These are phyloP conservation scores for Drosophila biarmipes DNA, from an alignment of 1,140 invertebrate genomes.

Conservation along the genomic window DNA sequence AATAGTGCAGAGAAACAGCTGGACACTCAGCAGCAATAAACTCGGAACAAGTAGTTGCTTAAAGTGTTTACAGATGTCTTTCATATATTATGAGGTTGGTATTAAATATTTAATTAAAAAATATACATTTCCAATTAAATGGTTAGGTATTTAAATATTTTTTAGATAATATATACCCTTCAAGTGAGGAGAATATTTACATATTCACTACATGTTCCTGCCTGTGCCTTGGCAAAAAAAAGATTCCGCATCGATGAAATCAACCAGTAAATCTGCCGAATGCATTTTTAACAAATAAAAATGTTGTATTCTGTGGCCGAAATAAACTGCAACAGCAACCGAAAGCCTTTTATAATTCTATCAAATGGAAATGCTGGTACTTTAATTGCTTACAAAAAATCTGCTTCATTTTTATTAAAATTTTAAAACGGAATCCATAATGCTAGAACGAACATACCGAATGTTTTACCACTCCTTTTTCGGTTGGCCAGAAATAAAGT, in stretches of 20 bases:
- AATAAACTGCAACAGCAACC: constrained; percentile 9
- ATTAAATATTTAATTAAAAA: too few species aligned
- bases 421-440: constrained; percentile 20
- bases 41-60: background rate
- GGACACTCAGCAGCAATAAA: constrained; percentile 5
- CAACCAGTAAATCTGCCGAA: constrained; percentile 43
- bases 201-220: background rate
- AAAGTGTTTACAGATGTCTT: background rate
- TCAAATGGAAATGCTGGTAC: constrained; percentile 50
- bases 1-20: constrained; percentile 3
- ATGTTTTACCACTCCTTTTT: background rate
- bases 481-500: background rate
- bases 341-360: constrained; percentile 45
- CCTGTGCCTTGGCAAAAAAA: constrained; percentile 10
- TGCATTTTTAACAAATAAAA: constrained; percentile 30
- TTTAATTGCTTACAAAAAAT: constrained; percentile 59
- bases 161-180: background rate
- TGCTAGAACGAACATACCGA: background rate
- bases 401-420: constrained; percentile 16
- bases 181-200: background rate
- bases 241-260: constrained; percentile 32
- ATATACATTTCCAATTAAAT: too few species aligned
- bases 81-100: background rate
- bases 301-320: constrained; percentile 15
- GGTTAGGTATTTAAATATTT: too few species aligned